phyloP scores from a whole-genome alignment of 2,888 invertebrate genomes.

The Drosophila pseudotakahashii region DNA sequence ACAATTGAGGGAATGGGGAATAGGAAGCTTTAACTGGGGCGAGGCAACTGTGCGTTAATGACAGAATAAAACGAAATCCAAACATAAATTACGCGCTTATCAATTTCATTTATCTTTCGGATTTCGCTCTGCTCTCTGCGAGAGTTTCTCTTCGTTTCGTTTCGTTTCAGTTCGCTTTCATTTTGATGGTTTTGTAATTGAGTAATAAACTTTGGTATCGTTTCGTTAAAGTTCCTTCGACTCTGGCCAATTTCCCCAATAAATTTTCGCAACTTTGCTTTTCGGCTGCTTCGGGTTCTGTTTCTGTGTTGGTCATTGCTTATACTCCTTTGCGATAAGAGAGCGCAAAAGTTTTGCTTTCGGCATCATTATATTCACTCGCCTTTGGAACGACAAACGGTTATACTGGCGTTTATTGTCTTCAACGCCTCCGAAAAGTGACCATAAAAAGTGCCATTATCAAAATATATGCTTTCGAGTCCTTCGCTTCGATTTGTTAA shows the following conservation, averaged over 20 bases:
- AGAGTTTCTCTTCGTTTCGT: conserved; percentile 29
- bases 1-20: neutral
- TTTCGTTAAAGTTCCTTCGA: conserved; percentile 46
- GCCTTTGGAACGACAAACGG: neutral
- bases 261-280: conserved; percentile 41
- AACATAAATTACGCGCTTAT: conserved; percentile 81
- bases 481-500: conserved; percentile 47
- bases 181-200: conserved; percentile 81
- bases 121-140: conserved; percentile 57
- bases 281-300: conserved; percentile 11
- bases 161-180: conserved; percentile 52
- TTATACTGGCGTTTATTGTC: conserved; percentile 55
- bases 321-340: conserved; percentile 23
- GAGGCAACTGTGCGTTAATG: conserved; percentile 74
- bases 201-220: conserved; percentile 80
- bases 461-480: conserved; percentile 16
- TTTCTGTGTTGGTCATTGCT: neutral
- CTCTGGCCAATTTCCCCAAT: conserved; percentile 45
- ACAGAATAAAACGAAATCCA: conserved; percentile 80
- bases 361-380: conserved; percentile 17
- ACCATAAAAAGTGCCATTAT: conserved; percentile 64
- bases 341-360: conserved; percentile 18
- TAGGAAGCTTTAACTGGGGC: conserved; percentile 30
- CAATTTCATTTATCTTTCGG: conserved; percentile 81
- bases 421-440: conserved; percentile 57